These are phyloP conservation scores for Drosophila lacteicornis DNA, from an alignment of 1,140 invertebrate species.

Conservation along the genomic window DNA sequence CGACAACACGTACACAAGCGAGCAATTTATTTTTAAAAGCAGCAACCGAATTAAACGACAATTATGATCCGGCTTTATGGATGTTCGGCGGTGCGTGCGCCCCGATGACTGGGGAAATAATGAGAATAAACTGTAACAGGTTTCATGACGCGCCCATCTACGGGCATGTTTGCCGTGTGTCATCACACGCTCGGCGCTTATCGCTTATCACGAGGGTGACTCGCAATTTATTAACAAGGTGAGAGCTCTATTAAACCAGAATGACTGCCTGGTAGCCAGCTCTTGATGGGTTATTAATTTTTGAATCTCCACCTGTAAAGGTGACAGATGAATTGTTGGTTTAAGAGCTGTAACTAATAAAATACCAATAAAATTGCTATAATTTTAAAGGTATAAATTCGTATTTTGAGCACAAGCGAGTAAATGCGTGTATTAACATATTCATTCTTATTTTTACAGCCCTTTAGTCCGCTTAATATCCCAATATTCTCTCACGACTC, in stretches of 20 bases:
- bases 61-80: slow-evolving; percentile 54
- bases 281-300: slow-evolving; percentile 26
- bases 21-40: slow-evolving; percentile 26
- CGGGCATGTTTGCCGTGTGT: slow-evolving; percentile 33
- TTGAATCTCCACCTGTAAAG: background rate
- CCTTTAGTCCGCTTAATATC: background rate
- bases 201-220: slow-evolving; percentile 19
- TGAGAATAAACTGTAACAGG: slow-evolving; percentile 57
- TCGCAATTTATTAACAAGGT: slow-evolving; percentile 20
- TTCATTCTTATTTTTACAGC: too few species aligned
- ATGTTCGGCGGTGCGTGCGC: slow-evolving; percentile 24
- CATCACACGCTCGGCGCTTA: slow-evolving; percentile 22
- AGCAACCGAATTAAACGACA: slow-evolving; percentile 45
- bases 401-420: too few species aligned
- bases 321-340: too few species aligned
- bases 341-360: background rate
- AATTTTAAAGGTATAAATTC: background rate
- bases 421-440: too few species aligned
- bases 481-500: too few species aligned
- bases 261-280: background rate
- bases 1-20: slow-evolving; percentile 55
- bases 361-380: background rate
- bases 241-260: slow-evolving; percentile 7
- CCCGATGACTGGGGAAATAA: slow-evolving; percentile 30
- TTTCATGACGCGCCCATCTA: slow-evolving; percentile 47